A percentile compares a stretch with the other conserved stretches of the same genome.
phyloP scores from a whole-genome alignment of 2,888 invertebrate genomes.

The Pyrrhosoma nymphula region DNA sequence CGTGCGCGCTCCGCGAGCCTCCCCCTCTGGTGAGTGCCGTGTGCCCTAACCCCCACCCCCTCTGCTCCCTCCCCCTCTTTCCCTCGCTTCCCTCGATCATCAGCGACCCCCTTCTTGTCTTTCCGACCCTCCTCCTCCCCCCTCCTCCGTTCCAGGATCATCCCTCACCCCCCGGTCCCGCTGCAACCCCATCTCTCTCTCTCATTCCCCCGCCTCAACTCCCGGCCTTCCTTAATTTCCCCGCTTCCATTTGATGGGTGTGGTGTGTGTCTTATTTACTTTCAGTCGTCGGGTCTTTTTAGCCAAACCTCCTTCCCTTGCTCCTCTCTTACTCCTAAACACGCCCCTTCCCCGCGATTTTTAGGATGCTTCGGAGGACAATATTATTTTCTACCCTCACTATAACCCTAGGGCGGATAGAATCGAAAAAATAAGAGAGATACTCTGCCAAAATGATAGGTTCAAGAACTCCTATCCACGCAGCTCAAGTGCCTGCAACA shows the following conservation, averaged over 20 bases:
- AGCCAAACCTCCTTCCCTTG: neutral
- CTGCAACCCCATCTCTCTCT: neutral
- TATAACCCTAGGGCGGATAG: too few species aligned
- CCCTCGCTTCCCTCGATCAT: neutral
- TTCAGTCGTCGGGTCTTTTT: neutral
- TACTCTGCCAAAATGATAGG: too few species aligned
- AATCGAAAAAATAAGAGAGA: too few species aligned
- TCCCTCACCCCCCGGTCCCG: neutral
- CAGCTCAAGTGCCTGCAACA: too few species aligned
- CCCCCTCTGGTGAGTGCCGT: neutral
- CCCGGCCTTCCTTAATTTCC: neutral
- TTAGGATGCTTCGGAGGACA: too few species aligned
- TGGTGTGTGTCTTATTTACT: neutral
- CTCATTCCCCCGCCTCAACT: too few species aligned
- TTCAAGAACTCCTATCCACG: too few species aligned
- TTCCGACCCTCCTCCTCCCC: neutral
- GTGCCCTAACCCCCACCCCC: neutral
- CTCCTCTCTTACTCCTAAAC: neutral
- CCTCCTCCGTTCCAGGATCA: neutral
- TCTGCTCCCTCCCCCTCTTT: neutral
- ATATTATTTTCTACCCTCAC: too few species aligned
- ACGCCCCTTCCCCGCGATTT: neutral
- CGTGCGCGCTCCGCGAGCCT: neutral
- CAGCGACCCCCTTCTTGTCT: slow-evolving; percentile 5
- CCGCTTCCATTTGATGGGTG: slow-evolving; percentile 4